Base-by-base conservation (phyloP, 2,888 invertebrate genomes). In the Aphidoletes aphidimyza region DNA sequence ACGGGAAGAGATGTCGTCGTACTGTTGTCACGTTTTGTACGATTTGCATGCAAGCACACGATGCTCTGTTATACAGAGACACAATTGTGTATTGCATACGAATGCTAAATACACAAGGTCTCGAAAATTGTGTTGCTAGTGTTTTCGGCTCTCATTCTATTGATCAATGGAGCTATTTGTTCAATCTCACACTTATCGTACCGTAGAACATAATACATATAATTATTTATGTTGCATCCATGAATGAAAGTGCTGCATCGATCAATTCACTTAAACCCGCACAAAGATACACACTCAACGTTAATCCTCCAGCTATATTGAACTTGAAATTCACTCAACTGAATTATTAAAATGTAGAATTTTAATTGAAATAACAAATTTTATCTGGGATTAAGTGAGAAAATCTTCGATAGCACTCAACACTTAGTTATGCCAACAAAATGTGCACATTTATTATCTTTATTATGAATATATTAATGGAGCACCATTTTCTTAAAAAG, bases 341-440 rank as follows among this genome's bases (percentile, higher is more conserved):
- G 9, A 54, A 22, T 54, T 54, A 54, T 54, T 54, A 11, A 54
- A 54, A 54, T 54, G 54, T 54, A 22, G 22, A 54, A 54, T 54
- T 54, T 54, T 54, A 54, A 54, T 54, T 54, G 54, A 54, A 54
- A 22, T 54, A 54, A 22, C 22, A 54, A 54, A 54, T 54, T 54
- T 54, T 22, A 54, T 54, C 22, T 54, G n/a, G 54, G 54, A 54
- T 54, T 54, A 54, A 22, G 22, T 54, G 2, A 0, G 54, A 22
- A 11, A 54, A 54, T 22, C 22, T 11, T 47, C 17, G 17, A 47
- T 11, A 39, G 11, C 47, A 47, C 47, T n/a, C n/a, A n/a, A 22
- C 54, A 54, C 22, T 54, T 22, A 54, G 54, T 22, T 54, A 22
- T 22, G 14, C 54, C n/a, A 54, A 54, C 54, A 54, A 54, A 54